Conservation (phyloP, 2,888 invertebrate species). For the Emmelina monodactyla region DNA sequence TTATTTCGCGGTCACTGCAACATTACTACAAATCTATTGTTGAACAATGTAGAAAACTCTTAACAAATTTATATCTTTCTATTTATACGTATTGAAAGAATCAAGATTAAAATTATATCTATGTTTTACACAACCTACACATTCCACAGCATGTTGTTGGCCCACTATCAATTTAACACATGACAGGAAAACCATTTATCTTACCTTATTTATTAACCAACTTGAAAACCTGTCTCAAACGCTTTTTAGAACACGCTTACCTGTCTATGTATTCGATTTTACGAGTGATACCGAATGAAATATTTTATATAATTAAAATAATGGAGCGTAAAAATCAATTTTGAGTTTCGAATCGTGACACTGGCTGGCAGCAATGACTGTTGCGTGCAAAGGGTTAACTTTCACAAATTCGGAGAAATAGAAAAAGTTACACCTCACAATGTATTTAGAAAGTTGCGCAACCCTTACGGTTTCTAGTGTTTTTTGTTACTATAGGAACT, state of each 20-base stretch:
- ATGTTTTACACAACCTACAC: slow-evolving; percentile 35
- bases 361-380: neutral
- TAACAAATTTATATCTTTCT: too few relatives aligned
- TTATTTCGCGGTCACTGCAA: too few relatives aligned
- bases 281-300: too few relatives aligned
- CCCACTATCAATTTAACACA: slow-evolving; percentile 61
- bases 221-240: slow-evolving; percentile 49
- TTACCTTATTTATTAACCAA: slow-evolving; percentile 61
- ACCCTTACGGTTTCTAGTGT: slow-evolving; percentile 50
- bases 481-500: slow-evolving; percentile 43
- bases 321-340: neutral
- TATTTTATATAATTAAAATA: too few relatives aligned
- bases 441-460: slow-evolving; percentile 64
- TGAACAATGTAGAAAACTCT: too few relatives aligned
- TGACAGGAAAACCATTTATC: slow-evolving; percentile 61
- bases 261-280: slow-evolving; percentile 31
- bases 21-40: too few relatives aligned
- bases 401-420: slow-evolving; percentile 37
- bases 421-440: slow-evolving; percentile 50
- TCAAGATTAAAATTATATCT: too few relatives aligned
- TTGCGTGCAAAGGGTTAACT: slow-evolving; percentile 45
- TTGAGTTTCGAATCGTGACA: neutral
- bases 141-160: slow-evolving; percentile 39
- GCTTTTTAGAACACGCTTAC: slow-evolving; percentile 36
- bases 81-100: too few relatives aligned